A percentile compares a stretch with the other conserved stretches of the same genome.
phyloP scores from a whole-genome alignment of 2,113 vertebrate genomes.

The Syngnathus scovelli region DNA sequence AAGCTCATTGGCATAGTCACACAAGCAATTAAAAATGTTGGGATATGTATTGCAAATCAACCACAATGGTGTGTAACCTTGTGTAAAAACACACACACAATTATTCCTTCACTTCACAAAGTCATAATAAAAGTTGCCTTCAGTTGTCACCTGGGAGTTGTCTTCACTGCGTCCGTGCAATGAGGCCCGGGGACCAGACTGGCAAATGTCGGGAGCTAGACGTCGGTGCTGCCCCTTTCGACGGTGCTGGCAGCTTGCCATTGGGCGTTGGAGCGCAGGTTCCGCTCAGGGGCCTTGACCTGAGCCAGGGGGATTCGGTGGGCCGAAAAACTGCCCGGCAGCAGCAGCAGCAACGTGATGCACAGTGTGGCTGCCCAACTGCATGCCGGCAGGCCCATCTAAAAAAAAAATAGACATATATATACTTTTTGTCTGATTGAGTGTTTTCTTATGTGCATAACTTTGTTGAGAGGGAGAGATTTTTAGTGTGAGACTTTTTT shows the following conservation, averaged over 20 bases:
- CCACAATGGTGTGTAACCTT: constrained; percentile 34
- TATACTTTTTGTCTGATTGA: no score
- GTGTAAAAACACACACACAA: constrained; percentile 16
- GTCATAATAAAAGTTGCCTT: constrained; percentile 29
- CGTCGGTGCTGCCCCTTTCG: constrained; percentile 46
- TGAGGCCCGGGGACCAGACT: not conserved
- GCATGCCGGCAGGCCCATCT: constrained; percentile 68
- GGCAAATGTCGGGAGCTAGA: constrained; percentile 15
- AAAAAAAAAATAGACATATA: no score
- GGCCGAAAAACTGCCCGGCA: constrained; percentile 40
- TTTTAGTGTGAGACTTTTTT: no score
- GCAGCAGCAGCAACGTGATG: constrained; percentile 58
- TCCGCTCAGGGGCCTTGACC: constrained; percentile 58
- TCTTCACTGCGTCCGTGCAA: constrained; percentile 2
- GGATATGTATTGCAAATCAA: not conserved
- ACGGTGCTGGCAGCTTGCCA: constrained; percentile 41
- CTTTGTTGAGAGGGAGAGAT: no score
- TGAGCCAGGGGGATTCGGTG: constrained; percentile 57
- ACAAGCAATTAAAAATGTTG: constrained; percentile 8
- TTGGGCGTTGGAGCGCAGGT: constrained; percentile 38
- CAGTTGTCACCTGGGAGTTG: constrained; percentile 8
- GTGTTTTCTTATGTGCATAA: no score
- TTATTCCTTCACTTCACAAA: constrained; percentile 10
- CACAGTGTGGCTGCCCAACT: constrained; percentile 67
- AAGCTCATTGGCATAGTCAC: constrained; percentile 33